These are phyloP conservation scores for Drosophila nebulosa DNA, from an alignment of 1,140 invertebrate species.

Conservation along the genomic window DNA sequence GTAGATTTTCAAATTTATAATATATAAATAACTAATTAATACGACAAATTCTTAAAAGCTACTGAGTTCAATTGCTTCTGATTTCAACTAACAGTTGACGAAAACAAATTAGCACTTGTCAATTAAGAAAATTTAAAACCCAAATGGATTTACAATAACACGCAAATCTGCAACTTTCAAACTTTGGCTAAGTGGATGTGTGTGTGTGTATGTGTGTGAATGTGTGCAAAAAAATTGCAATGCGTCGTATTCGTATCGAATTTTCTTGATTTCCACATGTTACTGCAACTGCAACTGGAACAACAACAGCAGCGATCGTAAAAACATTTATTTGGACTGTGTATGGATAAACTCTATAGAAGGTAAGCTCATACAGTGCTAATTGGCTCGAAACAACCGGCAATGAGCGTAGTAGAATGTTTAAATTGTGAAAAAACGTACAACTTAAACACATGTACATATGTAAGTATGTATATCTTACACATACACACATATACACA, in stretches of 20 bases:
- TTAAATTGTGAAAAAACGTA: constrained; percentile 7
- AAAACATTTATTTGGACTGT: background rate
- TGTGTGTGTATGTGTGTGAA: constrained; percentile 7
- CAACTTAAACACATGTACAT: background rate
- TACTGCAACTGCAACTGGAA: constrained; percentile 14
- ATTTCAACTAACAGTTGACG: background rate
- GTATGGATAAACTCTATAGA: constrained; percentile 45
- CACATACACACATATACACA: background rate
- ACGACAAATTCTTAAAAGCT: background rate
- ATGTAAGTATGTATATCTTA: background rate
- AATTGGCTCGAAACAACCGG: background rate
- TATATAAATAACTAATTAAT: background rate
- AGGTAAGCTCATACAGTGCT: constrained; percentile 33
- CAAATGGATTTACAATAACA: background rate
- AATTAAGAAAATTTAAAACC: background rate
- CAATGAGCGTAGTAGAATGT: constrained; percentile 9
- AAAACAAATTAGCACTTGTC: background rate
- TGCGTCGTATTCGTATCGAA: constrained; percentile 49
- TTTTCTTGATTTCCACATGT: constrained; percentile 66
- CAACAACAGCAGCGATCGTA: background rate
- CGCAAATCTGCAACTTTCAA: background rate
- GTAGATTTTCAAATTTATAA: background rate
- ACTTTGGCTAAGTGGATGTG: background rate
- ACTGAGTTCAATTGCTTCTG: background rate
- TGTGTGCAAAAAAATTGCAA: constrained; percentile 59